Evolutionary conservation across 2,888 invertebrate genomes (phyloP), one percentile per base, ranked within the genome.

Genomic region (Odontothrips loti): DNA sequence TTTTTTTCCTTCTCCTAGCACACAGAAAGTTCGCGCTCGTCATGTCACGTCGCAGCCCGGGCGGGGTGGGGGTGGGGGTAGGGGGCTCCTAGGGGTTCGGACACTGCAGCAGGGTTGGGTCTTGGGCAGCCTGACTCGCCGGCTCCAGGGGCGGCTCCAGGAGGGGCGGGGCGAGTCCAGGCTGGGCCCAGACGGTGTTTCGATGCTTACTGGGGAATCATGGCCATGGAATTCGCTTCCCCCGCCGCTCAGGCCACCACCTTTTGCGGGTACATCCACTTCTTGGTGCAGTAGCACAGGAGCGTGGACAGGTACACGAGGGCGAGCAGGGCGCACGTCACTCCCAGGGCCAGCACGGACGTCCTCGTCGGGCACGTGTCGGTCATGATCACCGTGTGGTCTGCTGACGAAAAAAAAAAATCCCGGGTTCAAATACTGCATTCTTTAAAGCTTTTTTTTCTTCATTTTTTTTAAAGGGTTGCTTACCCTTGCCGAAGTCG

Each of bases 251-350:
- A 92, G 86, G 91, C 90, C 90, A 95, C 91, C 88, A 93, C 93
- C 88, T 96, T 96, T 85, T 93, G 92, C 20, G 95, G 95, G 84
- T 93, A 91, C 87, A 95, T 90, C 95, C 96, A 96, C 87, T 96
- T 96, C 87, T 95, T 95, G 93, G 96, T 95, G 90, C 95, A 95
- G 89, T 96, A 96, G 88, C 95, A 96, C 90, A 96, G 96, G 85
- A 96, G 91, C 80, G 96, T 96, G 85, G 95, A 95, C 85, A 97
- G 93, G 89, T 97, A 97, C 81, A 97, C 91, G 82, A 97, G 91
- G 81, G 96, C 92, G 86, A 97, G 90, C 83, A 97, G 91, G 82
- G 96, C 96, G 87, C 96, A 96, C 81, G 96, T 96, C 47, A 96
- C 96, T 83, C 96, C 96, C 82, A 97, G 89, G 58, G 96, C 94